Evolutionary conservation across 2,797 vertebrate species (phyloP), one percentile per base, ranked within the genome.

Genomic region (Rousettus madagascariensis): DNA sequence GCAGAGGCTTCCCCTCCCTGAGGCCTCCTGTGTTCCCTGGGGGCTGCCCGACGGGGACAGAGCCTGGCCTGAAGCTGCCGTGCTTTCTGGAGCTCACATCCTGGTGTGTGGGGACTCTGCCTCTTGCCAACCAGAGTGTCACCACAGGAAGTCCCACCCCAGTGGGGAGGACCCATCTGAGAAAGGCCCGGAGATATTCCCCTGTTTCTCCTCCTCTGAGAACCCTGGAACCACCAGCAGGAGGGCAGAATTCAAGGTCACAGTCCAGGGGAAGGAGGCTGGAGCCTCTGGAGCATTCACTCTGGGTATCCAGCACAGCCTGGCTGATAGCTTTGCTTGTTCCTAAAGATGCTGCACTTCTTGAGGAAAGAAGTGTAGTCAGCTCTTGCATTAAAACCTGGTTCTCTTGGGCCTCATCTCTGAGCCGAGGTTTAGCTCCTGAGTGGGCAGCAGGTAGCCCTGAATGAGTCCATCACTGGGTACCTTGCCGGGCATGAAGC

Each of bases 341-440:
- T 82, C 78, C 83, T 59, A 74, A 92, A 95, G 33, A 28, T 6
- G 0, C 26, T 68, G n/a, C 43, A 46, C 38, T 65, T 86, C 33
- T 84, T 86, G 28, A 65, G 63, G n/a, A 28, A 61, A 89, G 55
- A 82, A 33, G 63, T 65, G 16, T 28, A 33, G 20, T 13, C 38
- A 12, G 53, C 53, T 74, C 1, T 90, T 61, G n/a, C 69, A 43
- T 84, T 87, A 53, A 91, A 90, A 92, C 4, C 46, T 71, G 24
- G 6, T 71, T 93, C 30, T 94, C 75, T 85, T 65, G 59, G 77
- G 63, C 84, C 15, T n/a, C 2, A 12, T 71, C 33, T 66, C 57
- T 26, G 75, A 74, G 63, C 71, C 74, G 61, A 24, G 13, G 9
- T 38, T 46, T 41, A 75, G 28, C 22, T 41, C 38, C 24, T 46